phyloP scores from a whole-genome alignment of 2,888 invertebrate species.

The Formica aserva region DNA sequence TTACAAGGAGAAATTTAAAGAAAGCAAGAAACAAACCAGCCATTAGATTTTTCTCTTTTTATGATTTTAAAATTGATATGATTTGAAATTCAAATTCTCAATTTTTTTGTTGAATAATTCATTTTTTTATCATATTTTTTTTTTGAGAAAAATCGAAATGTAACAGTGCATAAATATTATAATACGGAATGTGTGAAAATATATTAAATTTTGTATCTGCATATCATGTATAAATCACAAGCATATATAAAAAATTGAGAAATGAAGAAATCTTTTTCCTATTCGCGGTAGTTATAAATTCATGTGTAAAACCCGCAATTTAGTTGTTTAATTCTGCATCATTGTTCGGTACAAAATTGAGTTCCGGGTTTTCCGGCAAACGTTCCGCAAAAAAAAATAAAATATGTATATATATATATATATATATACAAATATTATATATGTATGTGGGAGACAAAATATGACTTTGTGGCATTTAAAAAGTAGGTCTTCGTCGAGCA shows the following conservation, averaged over 20 bases:
- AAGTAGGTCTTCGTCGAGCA: conserved; percentile 34
- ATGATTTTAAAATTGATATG: background rate
- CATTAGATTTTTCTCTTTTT: background rate
- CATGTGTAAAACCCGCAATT: conserved; percentile 25
- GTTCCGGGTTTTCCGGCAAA: background rate
- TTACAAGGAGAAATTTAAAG: background rate
- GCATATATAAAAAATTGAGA: background rate
- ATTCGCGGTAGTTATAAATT: background rate
- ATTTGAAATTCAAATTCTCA: background rate
- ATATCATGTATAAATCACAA: background rate
- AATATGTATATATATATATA: background rate
- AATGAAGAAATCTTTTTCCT: conserved; percentile 3
- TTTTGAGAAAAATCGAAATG: background rate
- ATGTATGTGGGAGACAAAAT: conserved; percentile 25
- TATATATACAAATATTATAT: too few species aligned
- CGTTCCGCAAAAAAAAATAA: background rate
- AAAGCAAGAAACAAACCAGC: background rate
- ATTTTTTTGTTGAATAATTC: background rate
- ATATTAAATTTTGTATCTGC: background rate
- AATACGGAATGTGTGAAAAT: too few species aligned
- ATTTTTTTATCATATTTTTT: background rate
- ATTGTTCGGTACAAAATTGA: background rate
- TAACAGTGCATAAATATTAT: background rate
- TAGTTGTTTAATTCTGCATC: background rate
- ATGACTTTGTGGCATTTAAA: conserved; percentile 21